Evolutionary conservation across 2,113 vertebrate genomes (phyloP), one percentile per base, ranked within the genome.

Genomic region (Dasyornis broadbenti): DNA sequence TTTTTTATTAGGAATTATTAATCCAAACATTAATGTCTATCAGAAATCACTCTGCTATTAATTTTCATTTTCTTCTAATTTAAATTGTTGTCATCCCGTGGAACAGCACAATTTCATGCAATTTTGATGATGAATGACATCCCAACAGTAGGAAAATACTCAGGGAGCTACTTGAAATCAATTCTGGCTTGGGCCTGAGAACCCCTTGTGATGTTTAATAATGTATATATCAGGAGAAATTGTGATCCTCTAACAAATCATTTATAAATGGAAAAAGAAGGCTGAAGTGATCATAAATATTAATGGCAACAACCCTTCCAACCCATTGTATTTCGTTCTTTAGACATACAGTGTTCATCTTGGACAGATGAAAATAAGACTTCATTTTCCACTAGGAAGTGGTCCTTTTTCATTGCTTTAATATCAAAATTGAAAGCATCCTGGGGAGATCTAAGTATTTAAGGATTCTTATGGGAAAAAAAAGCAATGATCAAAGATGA

Each of bases 41-140:
- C 71, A 89, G 35, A 44, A 94, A 81, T 75, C n/a, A 64, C 49
- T 93, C 37, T 83, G 63, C 63, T 94, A 92, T 95, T 91, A 89
- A 94, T 96, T 94, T 94, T 90, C 39, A 59, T 91, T 92, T 94
- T 94, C 20, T 86, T 88, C 64, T 92, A 64, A 92, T 95, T 95
- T 88, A 90, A 94, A 91, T 93, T 94, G 89, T 94, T 91, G 87
- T 93, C 75, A 68, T 89, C 77, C 18, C 80, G 73, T 86, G 66
- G 79, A 94, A 91, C 82, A 90, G 68, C 85, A 94, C 70, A 97
- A 88, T 95, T 95, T 95, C 84, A 94, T 91, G 84, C 90, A 91
- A 70, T 91, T 95, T 94, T 95, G 82, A 80, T 96, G 87, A 95
- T 90, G 84, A 94, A 83, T 95, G 85, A 70, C 47, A 90, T 77